phyloP scores from a whole-genome alignment of 92 coral and sea anemone genomes.

The Phenganax stokvisi region DNA sequence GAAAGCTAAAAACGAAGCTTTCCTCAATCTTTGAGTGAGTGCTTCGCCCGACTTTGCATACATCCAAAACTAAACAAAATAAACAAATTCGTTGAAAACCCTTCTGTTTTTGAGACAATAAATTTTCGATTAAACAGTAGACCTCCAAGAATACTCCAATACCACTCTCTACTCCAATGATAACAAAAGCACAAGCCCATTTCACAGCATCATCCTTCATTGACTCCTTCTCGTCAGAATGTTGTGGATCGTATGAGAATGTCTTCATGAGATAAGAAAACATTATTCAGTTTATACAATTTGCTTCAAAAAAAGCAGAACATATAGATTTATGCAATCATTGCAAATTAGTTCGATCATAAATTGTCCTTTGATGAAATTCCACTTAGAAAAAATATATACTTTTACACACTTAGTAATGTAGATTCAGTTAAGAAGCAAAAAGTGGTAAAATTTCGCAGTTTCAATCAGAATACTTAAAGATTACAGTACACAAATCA shows the following conservation, averaged over 20 bases:
- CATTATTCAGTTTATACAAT: neutral
- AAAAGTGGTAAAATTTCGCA: no score
- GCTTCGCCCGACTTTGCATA: constrained; percentile 78
- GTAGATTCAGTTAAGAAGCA: no score
- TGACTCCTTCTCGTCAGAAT: constrained; percentile 16
- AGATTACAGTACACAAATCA: no score
- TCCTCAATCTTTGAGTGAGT: constrained; percentile 67
- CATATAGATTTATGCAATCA: no score
- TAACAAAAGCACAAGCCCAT: constrained; percentile 69
- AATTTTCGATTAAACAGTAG: neutral
- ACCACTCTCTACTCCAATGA: constrained; percentile 56
- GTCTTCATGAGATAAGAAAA: constrained; percentile 35
- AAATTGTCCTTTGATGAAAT: no score
- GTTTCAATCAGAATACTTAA: no score
- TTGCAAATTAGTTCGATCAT: no score
- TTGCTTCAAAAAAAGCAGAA: neutral
- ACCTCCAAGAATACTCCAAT: constrained; percentile 68
- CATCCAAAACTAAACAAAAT: constrained; percentile 50
- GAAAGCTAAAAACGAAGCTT: constrained; percentile 56
- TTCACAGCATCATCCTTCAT: constrained; percentile 62
- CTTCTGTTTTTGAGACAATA: no score
- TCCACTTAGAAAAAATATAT: neutral
- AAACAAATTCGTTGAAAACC: neutral
- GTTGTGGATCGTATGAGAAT: neutral
- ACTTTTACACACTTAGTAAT: no score